Conservation (phyloP, 2,888 invertebrate species). For the Erebia aethiops region DNA sequence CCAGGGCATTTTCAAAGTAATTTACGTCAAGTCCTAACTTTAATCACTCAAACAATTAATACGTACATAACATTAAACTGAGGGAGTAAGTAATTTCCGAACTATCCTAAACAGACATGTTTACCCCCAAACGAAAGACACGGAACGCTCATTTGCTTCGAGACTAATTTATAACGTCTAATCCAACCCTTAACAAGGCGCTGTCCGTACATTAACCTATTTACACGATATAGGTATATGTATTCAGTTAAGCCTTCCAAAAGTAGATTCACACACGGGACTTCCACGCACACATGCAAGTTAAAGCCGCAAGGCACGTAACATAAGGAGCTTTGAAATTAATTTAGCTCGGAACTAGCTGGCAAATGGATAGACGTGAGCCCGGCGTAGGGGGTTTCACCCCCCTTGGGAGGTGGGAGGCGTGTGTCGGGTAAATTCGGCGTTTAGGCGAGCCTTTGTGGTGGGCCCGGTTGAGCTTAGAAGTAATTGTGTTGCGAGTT, state of each 20-base stretch:
- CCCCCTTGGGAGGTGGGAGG: slow-evolving; percentile 50
- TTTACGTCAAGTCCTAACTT: slow-evolving; percentile 1
- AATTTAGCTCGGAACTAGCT: slow-evolving; percentile 84
- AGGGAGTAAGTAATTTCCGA: slow-evolving; percentile 36
- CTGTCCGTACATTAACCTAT: slow-evolving; percentile 69
- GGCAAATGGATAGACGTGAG: slow-evolving; percentile 84
- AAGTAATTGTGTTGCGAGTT: slow-evolving; percentile 67
- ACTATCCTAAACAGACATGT: slow-evolving; percentile 41
- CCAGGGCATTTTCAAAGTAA: background rate
- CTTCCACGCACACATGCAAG: slow-evolving; percentile 64
- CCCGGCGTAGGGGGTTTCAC: slow-evolving; percentile 58
- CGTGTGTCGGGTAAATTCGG: slow-evolving; percentile 74
- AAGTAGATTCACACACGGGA: slow-evolving; percentile 63
- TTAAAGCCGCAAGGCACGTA: slow-evolving; percentile 83
- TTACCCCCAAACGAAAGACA: slow-evolving; percentile 43
- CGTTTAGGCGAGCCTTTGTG: slow-evolving; percentile 80
- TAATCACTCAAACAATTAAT: background rate
- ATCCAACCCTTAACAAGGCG: slow-evolving; percentile 76
- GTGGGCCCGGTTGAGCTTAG: slow-evolving; percentile 70
- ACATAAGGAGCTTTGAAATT: slow-evolving; percentile 84
- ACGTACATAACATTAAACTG: slow-evolving; percentile 24
- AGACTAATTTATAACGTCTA: slow-evolving; percentile 77
- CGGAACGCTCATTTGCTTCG: slow-evolving; percentile 57
- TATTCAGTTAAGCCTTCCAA: slow-evolving; percentile 77
- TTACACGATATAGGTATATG: slow-evolving; percentile 58